Base-by-base conservation (phyloP, 2,888 invertebrate species). In the Tribolium freemani region DNA sequence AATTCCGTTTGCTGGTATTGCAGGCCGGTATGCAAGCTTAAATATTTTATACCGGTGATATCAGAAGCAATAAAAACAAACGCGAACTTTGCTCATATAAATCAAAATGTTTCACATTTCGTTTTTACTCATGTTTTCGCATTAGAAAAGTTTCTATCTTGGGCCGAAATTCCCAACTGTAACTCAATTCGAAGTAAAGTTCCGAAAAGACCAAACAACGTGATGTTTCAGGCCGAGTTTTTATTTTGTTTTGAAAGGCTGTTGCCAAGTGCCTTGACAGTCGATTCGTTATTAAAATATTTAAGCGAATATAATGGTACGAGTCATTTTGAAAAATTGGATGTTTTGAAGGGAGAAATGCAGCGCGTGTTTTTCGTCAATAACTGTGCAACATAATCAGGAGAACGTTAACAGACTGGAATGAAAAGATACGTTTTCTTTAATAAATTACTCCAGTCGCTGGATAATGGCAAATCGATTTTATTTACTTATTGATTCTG, bases 91-190 rank as follows among this genome's bases (percentile, higher is more conserved):
- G 30, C 51, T 44, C 57, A 53, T 71, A 71, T 74, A 74, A 74
- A 74, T 74, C 74, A 74, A 74, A 71, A 67, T 71, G 57, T 73
- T 73, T 51, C 73, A 63, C 58, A 64, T 69, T 72, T 63, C 44
- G 64, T 73, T 73, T 70, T 66, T 56, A 58, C 73, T 66, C 67
- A 63, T 71, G 69, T 68, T 74, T 74, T 71, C 71, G 68, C 67
- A 71, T 71, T 71, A 70, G 68, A 58, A 71, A 74, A 74, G 53
- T 74, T 74, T 74, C 68, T 63, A 71, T 63, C 68, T 64, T 54
- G 51, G 53, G 58, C 60, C 60, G 54, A 72, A 72, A 72, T 69
- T 72, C 69, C 69, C 72, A 69, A 69, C 72, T 72, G 69, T 72
- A 69, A 72, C 66, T 72, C 66, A 64, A 72, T 69, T 72, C 72